These are phyloP conservation scores for Epizoanthus scotinus DNA, from an alignment of 92 coral and sea anemone species.

Conservation along the genomic window DNA sequence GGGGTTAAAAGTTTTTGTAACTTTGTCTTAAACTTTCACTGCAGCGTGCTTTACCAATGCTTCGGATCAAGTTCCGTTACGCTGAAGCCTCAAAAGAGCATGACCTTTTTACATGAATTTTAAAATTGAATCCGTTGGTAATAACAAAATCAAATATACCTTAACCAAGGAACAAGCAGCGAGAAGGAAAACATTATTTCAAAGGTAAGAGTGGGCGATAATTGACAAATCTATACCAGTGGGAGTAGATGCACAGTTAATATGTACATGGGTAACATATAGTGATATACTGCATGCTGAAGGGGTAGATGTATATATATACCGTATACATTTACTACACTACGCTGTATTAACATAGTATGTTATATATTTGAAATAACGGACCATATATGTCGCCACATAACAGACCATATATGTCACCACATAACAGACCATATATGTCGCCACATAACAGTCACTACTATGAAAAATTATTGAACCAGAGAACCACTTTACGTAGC, in stretches of 20 bases:
- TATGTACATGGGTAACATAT: neutral
- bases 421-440: no score
- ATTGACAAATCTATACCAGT: no score
- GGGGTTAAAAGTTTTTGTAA: neutral
- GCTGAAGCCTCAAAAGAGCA: slow-evolving; percentile 18
- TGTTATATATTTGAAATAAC: no score
- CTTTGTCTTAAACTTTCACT: neutral
- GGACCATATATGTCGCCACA: no score
- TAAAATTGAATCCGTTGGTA: neutral
- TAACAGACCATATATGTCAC: no score
- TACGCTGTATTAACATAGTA: no score
- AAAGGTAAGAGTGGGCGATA: neutral
- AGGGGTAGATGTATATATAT: no score
- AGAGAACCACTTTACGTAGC: no score
- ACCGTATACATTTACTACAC: no score
- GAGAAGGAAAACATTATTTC: neutral
- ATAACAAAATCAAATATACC: neutral
- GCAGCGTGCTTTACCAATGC: neutral
- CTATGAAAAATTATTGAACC: no score
- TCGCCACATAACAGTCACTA: no score
- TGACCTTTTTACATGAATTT: neutral
- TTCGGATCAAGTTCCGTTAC: neutral
- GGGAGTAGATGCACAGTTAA: neutral
- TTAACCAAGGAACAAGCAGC: neutral
- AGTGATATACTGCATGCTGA: no score